Conservation (phyloP, 2,113 vertebrate genomes). For the Macheiramphus alcinus region DNA sequence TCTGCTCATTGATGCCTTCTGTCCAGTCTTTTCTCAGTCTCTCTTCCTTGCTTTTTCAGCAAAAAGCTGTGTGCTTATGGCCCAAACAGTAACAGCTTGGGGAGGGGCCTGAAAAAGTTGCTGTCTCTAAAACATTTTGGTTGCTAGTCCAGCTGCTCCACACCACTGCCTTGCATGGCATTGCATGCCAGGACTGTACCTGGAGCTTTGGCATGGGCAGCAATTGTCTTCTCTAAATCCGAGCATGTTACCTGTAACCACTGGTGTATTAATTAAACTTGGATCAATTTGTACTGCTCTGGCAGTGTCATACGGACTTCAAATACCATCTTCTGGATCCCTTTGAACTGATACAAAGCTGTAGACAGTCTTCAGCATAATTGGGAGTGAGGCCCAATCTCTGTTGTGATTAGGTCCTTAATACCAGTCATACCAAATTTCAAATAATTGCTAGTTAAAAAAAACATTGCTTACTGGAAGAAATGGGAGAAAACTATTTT, state of each 20-base stretch:
- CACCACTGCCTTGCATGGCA: neutral
- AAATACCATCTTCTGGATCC: neutral
- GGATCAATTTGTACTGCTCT: neutral
- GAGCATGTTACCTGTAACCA: neutral
- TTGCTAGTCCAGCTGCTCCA: neutral
- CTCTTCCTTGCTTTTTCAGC: neutral
- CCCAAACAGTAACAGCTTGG: neutral
- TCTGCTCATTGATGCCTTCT: neutral
- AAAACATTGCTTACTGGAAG: neutral
- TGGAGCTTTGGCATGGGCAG: neutral
- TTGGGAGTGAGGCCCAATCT: neutral
- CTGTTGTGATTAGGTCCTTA: neutral
- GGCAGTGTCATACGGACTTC: neutral
- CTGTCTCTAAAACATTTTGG: neutral
- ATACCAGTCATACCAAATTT: neutral
- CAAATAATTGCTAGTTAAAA: neutral
- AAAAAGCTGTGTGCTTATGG: neutral
- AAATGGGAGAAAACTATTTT: neutral
- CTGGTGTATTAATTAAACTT: neutral
- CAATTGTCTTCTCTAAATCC: neutral
- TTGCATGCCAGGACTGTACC: neutral
- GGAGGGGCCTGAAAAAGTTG: neutral
- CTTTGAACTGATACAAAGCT: neutral
- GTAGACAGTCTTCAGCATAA: neutral
- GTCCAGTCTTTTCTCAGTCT: neutral